Conservation (phyloP, 2,888 invertebrate genomes). For the Camponotus fellah region DNA sequence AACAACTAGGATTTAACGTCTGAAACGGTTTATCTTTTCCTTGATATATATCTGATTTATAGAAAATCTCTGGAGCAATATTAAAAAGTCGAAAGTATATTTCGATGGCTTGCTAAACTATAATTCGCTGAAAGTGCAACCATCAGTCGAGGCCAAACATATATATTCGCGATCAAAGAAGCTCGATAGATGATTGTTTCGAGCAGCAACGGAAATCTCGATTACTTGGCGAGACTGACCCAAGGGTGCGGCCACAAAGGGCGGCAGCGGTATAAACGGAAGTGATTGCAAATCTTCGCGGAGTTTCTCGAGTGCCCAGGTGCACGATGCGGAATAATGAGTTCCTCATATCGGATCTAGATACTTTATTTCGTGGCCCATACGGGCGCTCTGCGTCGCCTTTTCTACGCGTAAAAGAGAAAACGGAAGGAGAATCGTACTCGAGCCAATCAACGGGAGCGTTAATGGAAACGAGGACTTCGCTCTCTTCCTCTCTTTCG, state of each 20-base stretch:
- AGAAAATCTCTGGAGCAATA: neutral
- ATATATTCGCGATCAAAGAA: neutral
- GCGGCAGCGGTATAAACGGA: slow-evolving; percentile 72
- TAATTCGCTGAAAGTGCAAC: slow-evolving; percentile 2
- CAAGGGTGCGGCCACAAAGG: slow-evolving; percentile 72
- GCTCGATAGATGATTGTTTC: slow-evolving; percentile 58
- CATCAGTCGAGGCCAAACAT: neutral
- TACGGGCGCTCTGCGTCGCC: slow-evolving; percentile 56
- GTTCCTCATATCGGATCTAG: slow-evolving; percentile 72
- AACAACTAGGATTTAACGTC: neutral
- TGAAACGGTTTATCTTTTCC: neutral
- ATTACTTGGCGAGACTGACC: slow-evolving; percentile 69
- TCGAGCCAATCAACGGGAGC: slow-evolving; percentile 70
- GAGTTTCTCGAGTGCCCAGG: slow-evolving; percentile 82
- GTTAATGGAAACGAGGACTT: slow-evolving; percentile 63
- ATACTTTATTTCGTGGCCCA: slow-evolving; percentile 74
- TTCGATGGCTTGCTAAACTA: neutral
- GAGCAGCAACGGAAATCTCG: slow-evolving; percentile 78
- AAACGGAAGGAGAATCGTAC: slow-evolving; percentile 60
- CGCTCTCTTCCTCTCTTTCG: slow-evolving; percentile 16
- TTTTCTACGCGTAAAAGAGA: slow-evolving; percentile 47
- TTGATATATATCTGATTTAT: neutral
- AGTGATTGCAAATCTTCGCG: slow-evolving; percentile 81
- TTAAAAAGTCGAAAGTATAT: neutral
- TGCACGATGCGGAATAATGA: slow-evolving; percentile 75